Percentiles rank a stretch among this genome's conserved stretches.
These are phyloP conservation scores for Anolis apletophallus DNA, from an alignment of 2,797 vertebrate species.

Conservation along the genomic window DNA sequence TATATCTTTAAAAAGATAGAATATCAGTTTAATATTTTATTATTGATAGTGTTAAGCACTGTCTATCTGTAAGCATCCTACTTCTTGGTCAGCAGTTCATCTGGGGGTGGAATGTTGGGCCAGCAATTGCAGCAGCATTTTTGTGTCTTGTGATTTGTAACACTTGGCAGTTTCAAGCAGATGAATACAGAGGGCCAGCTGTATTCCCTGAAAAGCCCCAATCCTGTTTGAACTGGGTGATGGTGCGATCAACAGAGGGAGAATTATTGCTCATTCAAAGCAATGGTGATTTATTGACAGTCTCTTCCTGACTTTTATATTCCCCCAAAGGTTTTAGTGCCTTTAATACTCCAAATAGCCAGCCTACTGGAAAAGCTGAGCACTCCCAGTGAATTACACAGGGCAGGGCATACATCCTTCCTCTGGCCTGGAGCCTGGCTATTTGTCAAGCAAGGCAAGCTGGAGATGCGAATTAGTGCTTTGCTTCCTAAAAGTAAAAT, in stretches of 20 bases:
- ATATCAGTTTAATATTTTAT: too few relatives aligned
- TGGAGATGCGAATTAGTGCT: slow-evolving; percentile 30
- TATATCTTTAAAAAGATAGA: too few relatives aligned
- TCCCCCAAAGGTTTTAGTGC: background rate
- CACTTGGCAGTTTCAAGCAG: too few relatives aligned
- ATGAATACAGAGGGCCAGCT: too few relatives aligned
- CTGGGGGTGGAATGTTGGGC: too few relatives aligned
- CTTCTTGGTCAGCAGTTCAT: too few relatives aligned
- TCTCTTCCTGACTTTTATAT: background rate
- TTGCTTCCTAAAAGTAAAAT: slow-evolving; percentile 10
- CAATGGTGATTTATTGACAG: background rate
- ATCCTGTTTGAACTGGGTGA: background rate
- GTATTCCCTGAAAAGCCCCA: too few relatives aligned
- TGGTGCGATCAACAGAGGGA: background rate
- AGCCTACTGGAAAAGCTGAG: slow-evolving; percentile 2
- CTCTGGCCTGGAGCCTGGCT: slow-evolving; percentile 11
- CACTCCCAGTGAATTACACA: slow-evolving; percentile 20
- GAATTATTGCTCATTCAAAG: background rate
- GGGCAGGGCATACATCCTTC: slow-evolving; percentile 20
- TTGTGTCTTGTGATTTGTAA: too few relatives aligned
- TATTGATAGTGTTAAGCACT: too few relatives aligned
- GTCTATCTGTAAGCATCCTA: too few relatives aligned
- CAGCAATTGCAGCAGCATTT: too few relatives aligned
- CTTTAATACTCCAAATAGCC: background rate
- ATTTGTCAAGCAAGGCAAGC: background rate